Percentiles rank a stretch among this genome's conserved stretches.
These are phyloP conservation scores for Erythrolamprus reginae DNA, from an alignment of 2,113 vertebrate genomes.

Conservation along the genomic window DNA sequence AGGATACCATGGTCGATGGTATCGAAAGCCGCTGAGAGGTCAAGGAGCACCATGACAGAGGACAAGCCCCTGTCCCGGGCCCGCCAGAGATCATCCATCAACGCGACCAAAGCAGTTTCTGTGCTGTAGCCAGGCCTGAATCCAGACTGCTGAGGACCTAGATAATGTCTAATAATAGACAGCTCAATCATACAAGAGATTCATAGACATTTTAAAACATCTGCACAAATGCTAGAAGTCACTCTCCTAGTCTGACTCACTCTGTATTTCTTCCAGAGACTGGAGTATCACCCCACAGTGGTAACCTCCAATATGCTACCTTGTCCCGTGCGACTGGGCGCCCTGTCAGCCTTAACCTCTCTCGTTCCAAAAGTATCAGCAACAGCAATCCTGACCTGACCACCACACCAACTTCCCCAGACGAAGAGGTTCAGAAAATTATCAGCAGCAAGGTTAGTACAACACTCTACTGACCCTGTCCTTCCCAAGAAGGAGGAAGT, in stretches of 20 bases:
- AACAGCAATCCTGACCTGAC: conserved; percentile 89
- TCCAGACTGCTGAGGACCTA: too few species aligned
- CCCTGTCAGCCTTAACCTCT: conserved; percentile 77
- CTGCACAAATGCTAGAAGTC: neutral
- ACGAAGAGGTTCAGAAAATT: conserved; percentile 86
- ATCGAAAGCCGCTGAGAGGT: too few species aligned
- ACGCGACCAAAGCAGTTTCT: too few species aligned
- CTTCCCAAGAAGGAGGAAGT: neutral
- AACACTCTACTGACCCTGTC: neutral
- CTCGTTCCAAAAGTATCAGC: conserved; percentile 88
- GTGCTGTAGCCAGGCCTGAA: too few species aligned
- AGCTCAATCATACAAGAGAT: neutral
- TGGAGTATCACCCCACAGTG: conserved; percentile 59
- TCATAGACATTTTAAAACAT: neutral
- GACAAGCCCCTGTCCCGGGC: too few species aligned
- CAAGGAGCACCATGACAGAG: too few species aligned
- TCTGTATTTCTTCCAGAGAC: neutral
- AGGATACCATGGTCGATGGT: too few species aligned
- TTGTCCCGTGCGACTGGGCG: conserved; percentile 75
- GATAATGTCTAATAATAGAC: neutral
- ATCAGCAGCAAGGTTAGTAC: conserved; percentile 78
- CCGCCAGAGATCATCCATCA: too few species aligned
- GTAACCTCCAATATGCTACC: conserved; percentile 79
- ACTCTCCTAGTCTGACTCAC: neutral
- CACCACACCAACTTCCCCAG: conserved; percentile 75